Conservation (phyloP, 2,888 invertebrate genomes). For the Drosophila paranaensis region DNA sequence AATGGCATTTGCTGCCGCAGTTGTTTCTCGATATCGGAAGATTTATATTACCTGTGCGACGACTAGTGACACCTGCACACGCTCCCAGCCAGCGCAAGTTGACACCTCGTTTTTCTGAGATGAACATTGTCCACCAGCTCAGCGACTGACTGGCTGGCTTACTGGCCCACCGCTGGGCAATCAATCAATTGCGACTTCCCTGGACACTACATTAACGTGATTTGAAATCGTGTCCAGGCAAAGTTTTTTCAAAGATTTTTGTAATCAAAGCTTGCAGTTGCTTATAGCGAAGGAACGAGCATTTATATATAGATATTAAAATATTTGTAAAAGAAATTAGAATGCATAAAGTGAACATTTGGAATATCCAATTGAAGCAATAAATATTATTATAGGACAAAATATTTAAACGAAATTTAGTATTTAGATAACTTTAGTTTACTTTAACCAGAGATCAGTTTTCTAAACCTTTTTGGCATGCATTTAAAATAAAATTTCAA, state of each 20-base stretch:
- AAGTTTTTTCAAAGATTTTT: background rate
- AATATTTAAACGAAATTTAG: too few species aligned
- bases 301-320: too few species aligned
- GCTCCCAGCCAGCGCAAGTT: slow-evolving; percentile 19
- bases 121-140: background rate
- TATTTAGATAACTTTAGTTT: too few species aligned
- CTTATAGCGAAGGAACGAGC: too few species aligned
- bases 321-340: too few species aligned
- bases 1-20: slow-evolving; percentile 53
- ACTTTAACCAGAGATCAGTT: too few species aligned
- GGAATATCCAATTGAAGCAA: too few species aligned
- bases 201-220: slow-evolving; percentile 23
- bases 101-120: slow-evolving; percentile 46
- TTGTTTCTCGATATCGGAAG: slow-evolving; percentile 48
- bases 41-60: slow-evolving; percentile 55
- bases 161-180: slow-evolving; percentile 60
- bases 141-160: slow-evolving; percentile 6
- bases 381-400: too few species aligned
- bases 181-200: slow-evolving; percentile 56
- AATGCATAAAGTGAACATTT: too few species aligned
- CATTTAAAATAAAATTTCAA: too few species aligned
- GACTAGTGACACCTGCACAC: slow-evolving; percentile 58
- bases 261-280: background rate
- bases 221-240: background rate
- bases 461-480: too few species aligned